Base-by-base conservation (phyloP, 1,140 invertebrate genomes). In the Drosophila auraria region DNA sequence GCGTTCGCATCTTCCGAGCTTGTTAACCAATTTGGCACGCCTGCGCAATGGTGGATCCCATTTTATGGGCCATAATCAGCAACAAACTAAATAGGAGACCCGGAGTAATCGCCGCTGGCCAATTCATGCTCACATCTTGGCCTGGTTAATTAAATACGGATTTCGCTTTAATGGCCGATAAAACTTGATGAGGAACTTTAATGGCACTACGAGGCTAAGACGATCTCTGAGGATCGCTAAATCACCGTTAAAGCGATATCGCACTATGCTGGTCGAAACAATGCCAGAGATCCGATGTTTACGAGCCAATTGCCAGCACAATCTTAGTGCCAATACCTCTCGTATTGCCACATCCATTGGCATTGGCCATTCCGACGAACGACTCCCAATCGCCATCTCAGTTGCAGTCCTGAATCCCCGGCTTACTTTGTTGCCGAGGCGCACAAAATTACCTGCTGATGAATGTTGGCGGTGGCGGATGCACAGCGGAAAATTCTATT, bases 101-200 rank as follows among this genome's bases (percentile, higher is more conserved):
- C 17, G 49, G n/a, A 50, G 51, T 70, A 78, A 69, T 70, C 66
- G 76, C 38, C 50, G 61, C 50, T 84, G 64, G 83, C 84, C 89
- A 90, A 92, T 92, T 92, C 86, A 92, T 78, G 91, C 91, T 91
- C 91, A 92, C 91, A 92, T 92, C 91, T 87, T 78, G 87, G 75
- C 65, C 89, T 91, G 78, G 81, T 81, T 82, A 91, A 92, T 92
- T 92, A 91, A 92, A 92, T 90, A 79, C 83, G 86, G 78, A 92
- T 92, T 79, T 89, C 81, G 69, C 78, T 91, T 92, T 87, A 92
- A 92, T 90, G 78, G 59, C 62, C 84, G 79, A 84, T 92, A 92
- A 92, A 92, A 91, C 78, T 87, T 92, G 91, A 92, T 92, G 91
- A 92, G 91, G 87, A 82, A 78, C 75, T 90, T 89, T 89, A 89